phyloP scores from a whole-genome alignment of 2,888 invertebrate genomes.

The Drosophila robusta region DNA sequence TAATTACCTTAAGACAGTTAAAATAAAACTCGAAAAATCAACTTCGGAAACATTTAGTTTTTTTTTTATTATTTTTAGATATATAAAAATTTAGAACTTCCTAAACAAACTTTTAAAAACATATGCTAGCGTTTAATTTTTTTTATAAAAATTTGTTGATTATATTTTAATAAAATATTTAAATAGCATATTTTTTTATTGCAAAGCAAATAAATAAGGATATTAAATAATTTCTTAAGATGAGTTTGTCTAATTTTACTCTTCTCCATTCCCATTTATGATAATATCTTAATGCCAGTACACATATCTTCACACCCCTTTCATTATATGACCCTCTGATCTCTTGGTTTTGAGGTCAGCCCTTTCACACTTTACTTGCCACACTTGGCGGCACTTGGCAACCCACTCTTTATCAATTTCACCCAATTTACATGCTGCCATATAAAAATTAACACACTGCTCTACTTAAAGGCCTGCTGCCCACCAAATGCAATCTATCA shows the following conservation, averaged over 20 bases:
- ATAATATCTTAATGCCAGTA: neutral
- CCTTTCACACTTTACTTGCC: slow-evolving; percentile 62
- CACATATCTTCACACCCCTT: neutral
- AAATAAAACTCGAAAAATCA: too few species aligned
- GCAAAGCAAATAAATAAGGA: too few species aligned
- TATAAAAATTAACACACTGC: slow-evolving; percentile 64
- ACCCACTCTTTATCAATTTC: slow-evolving; percentile 45
- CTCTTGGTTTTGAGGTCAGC: slow-evolving; percentile 52
- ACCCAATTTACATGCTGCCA: slow-evolving; percentile 67
- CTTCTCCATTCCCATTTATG: neutral
- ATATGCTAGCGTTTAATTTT: too few species aligned
- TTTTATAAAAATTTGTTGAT: too few species aligned
- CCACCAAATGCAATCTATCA: slow-evolving; percentile 74
- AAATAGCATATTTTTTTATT: too few species aligned
- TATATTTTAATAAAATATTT: too few species aligned
- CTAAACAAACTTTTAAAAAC: too few species aligned
- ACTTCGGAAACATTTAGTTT: too few species aligned
- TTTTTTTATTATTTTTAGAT: too few species aligned
- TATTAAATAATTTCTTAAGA: too few species aligned
- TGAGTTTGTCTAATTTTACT: neutral
- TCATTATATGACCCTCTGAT: neutral
- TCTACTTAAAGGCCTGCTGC: slow-evolving; percentile 44
- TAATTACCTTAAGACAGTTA: too few species aligned
- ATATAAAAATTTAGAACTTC: too few species aligned
- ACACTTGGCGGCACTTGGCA: slow-evolving; percentile 42